Conservation (phyloP, 2,888 invertebrate species). For the Lasioglossum oenotherae region DNA sequence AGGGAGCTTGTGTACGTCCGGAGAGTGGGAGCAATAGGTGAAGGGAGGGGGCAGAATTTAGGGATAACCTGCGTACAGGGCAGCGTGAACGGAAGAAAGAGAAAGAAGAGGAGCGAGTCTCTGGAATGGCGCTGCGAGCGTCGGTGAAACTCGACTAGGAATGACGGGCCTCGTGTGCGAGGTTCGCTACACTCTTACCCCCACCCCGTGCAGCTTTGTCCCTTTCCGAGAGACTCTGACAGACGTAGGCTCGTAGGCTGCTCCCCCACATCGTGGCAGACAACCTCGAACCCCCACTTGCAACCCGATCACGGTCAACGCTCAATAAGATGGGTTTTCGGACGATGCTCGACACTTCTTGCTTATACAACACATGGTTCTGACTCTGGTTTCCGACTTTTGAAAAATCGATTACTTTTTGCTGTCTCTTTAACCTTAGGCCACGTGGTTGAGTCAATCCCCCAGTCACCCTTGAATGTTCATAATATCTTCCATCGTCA, state of each 20-base stretch:
- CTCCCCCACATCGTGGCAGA: constrained; percentile 16
- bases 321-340: constrained; percentile 56
- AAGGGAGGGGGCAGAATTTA: constrained; percentile 1
- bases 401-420: background rate
- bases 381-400: background rate
- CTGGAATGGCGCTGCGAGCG: constrained; percentile 53
- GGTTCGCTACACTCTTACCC: constrained; percentile 59
- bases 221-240: constrained; percentile 39
- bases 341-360: constrained; percentile 50
- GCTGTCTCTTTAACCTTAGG: background rate
- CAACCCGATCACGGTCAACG: constrained; percentile 62
- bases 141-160: constrained; percentile 73
- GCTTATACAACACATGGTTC: background rate
- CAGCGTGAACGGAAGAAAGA: constrained; percentile 23
- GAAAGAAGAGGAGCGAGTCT: constrained; percentile 21
- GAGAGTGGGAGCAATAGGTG: background rate
- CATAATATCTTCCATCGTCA: background rate
- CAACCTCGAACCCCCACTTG: constrained; percentile 57
- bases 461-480: background rate
- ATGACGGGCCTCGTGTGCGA: constrained; percentile 71
- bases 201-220: constrained; percentile 53
- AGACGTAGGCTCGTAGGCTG: constrained; percentile 36
- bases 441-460: background rate
- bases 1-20: constrained; percentile 25
- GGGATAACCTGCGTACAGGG: background rate